A percentile compares a stretch with the other conserved stretches of the same genome.
These are phyloP conservation scores for Echinometra lucunter DNA, from an alignment of 53 echinoderm and acorn worm genomes.

Conservation along the genomic window DNA sequence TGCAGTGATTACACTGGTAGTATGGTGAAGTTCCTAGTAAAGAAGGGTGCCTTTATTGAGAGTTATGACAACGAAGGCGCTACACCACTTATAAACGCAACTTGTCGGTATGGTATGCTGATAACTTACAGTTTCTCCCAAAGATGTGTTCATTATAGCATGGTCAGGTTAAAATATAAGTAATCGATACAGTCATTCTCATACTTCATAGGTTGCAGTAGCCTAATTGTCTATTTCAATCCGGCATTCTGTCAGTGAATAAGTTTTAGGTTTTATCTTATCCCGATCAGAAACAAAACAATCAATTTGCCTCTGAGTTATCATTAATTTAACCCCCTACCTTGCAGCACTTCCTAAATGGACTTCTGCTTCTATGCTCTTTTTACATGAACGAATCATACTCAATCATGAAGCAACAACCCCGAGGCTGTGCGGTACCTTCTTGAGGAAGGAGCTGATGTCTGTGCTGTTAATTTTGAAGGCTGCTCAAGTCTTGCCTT, in stretches of 20 bases:
- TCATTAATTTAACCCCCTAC: too few relatives aligned
- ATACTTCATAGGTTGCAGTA: too few relatives aligned
- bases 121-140: too few relatives aligned
- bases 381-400: not conserved
- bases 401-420: not conserved
- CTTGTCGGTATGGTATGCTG: not conserved
- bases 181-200: too few relatives aligned
- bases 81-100: not conserved
- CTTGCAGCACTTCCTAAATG: not conserved
- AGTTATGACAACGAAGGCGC: not conserved
- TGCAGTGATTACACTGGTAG: too few relatives aligned
- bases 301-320: too few relatives aligned
- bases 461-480: not conserved
- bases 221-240: too few relatives aligned
- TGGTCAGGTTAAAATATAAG: too few relatives aligned
- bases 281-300: too few relatives aligned
- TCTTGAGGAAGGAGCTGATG: constrained; percentile 43
- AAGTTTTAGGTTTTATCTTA: too few relatives aligned
- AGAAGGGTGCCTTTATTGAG: not conserved
- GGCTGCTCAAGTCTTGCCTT: not conserved
- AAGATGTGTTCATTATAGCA: too few relatives aligned
- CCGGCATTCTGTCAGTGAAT: too few relatives aligned
- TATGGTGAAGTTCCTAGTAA: not conserved
- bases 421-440: constrained; percentile 1
- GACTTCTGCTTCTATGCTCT: not conserved